Conservation (phyloP, 2,888 invertebrate genomes). For the Vesta saturnalis region DNA sequence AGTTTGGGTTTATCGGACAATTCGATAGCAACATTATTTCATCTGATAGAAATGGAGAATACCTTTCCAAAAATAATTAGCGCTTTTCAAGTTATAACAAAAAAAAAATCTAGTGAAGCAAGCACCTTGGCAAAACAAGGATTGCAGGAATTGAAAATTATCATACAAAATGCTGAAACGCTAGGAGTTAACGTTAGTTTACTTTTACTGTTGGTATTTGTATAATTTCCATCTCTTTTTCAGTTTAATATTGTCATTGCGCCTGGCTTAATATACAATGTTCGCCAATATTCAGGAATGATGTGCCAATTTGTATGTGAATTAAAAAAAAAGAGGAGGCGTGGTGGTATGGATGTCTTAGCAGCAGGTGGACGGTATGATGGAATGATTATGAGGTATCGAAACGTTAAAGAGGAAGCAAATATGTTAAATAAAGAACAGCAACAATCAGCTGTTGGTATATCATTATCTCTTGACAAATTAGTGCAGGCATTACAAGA, state of each 20-base stretch:
- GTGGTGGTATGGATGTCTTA: slow-evolving; percentile 72
- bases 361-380: slow-evolving; percentile 94
- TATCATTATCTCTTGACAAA: slow-evolving; percentile 86
- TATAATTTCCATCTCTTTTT: slow-evolving; percentile 6
- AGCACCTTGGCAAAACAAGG: slow-evolving; percentile 74
- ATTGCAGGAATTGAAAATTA: slow-evolving; percentile 77
- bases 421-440: slow-evolving; percentile 49
- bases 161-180: slow-evolving; percentile 75
- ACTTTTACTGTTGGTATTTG: not conserved
- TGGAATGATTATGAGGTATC: slow-evolving; percentile 77
- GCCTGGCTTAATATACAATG: slow-evolving; percentile 70
- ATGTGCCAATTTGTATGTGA: slow-evolving; percentile 75
- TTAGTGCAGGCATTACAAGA: slow-evolving; percentile 72
- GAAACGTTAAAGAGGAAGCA: slow-evolving; percentile 62
- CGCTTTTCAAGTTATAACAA: slow-evolving; percentile 72
- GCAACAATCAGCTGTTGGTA: slow-evolving; percentile 76
- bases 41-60: slow-evolving; percentile 75
- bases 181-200: slow-evolving; percentile 77
- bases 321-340: slow-evolving; percentile 65
- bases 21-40: slow-evolving; percentile 70
- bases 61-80: slow-evolving; percentile 69
- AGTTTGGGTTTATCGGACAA: slow-evolving; percentile 75
- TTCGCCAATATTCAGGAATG: slow-evolving; percentile 73
- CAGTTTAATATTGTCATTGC: slow-evolving; percentile 65
- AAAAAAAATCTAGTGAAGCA: slow-evolving; percentile 72